Evolutionary conservation across 1,140 invertebrate species (phyloP), one percentile per base, ranked within the genome.

Genomic region (Hyles euphorbiae): DNA sequence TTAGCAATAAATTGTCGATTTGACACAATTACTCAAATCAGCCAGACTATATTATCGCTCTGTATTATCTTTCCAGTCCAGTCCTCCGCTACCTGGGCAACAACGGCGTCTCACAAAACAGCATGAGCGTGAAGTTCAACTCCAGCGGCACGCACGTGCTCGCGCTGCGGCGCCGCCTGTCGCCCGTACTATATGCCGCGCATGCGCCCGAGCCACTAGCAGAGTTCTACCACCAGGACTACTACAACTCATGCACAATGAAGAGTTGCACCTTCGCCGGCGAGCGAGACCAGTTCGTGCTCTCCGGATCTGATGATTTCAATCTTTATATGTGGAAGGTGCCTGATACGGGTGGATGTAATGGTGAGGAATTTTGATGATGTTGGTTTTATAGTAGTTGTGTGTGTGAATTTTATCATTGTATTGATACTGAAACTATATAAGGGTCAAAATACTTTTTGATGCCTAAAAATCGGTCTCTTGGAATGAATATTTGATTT

Each of bases 231-330:
- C 95, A 98, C 81, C 91, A 93, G 33, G 95, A 96, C 59, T 99
- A 98, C 83, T 98, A 97, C 69, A 98, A 98, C 82, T 97, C 96
- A 2, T 98, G 97, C 81, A 98, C 97, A 0, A 98, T 98, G 96
- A 99, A 99, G 87, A 98, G 96, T 61, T 98, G 97, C 74, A 95
- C 93, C 53, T 98, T 98, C 91, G 97, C 96, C n/a, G 97, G 97
- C 0, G 92, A 94, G 5, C 91, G 93, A 47, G 97, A 98, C 80
- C 93, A 98, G 90, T 97, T 94, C 82, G 92, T 98, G 50, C 83
- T 98, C 10, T 98, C 96, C 3, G 98, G 94, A 5, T 98, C 97
- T 0, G 98, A 99, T 89, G 97, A 98, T 84, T 98, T 98, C 78
- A 97, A 97, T 83, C 83, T 99, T 10, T 98, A 98, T 83, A 94